A percentile compares a stretch with the other conserved stretches of the same genome.
Conservation (phyloP, 2,797 vertebrate species). For the Sebastes nivosus region DNA sequence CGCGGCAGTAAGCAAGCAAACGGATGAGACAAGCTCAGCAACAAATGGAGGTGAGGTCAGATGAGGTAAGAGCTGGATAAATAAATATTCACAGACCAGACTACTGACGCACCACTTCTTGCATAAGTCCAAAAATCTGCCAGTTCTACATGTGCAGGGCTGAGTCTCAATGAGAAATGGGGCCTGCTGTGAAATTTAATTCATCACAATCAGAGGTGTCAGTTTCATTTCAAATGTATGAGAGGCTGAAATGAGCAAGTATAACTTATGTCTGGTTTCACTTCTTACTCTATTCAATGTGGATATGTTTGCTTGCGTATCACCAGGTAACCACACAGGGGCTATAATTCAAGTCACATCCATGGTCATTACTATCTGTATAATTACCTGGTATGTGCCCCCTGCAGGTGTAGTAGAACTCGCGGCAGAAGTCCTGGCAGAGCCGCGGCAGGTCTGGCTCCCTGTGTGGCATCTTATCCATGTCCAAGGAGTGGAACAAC, state of each 20-base stretch:
- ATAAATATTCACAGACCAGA: constrained; percentile 75
- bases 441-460: constrained; percentile 91
- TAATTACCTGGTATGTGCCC: constrained; percentile 96
- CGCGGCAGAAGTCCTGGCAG: constrained; percentile 97
- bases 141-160: constrained; percentile 52
- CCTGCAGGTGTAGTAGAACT: constrained; percentile 98
- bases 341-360: constrained; percentile 40
- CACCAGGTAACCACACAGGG: constrained; percentile 46
- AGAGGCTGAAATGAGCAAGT: not conserved
- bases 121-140: constrained; percentile 60
- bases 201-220: constrained; percentile 37
- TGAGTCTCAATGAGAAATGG: constrained; percentile 39
- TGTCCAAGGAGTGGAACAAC: constrained; percentile 91
- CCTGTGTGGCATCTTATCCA: constrained; percentile 87
- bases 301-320: constrained; percentile 38
- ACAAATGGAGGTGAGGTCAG: constrained; percentile 74
- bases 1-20: constrained; percentile 32
- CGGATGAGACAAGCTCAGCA: constrained; percentile 56
- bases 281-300: not conserved
- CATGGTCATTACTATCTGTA: constrained; percentile 27
- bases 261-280: not conserved
- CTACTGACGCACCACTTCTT: constrained; percentile 70
- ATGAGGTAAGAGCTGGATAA: constrained; percentile 74
- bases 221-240: constrained; percentile 11
- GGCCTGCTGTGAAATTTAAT: constrained; percentile 34